Evolutionary conservation across 1,140 invertebrate species (phyloP).

Genomic region (Tenebrio molitor): DNA sequence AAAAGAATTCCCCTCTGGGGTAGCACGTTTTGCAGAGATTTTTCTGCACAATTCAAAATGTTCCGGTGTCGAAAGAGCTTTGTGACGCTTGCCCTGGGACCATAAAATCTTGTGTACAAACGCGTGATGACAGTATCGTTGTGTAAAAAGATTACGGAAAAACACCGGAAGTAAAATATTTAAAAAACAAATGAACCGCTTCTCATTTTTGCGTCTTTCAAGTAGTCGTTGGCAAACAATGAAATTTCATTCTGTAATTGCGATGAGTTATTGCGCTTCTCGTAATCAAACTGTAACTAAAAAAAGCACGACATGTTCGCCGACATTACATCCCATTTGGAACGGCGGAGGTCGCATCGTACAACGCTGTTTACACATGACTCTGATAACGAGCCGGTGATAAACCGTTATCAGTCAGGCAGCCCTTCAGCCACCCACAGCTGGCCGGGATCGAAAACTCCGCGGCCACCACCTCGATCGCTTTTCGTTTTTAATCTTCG

Average conservation of each 20-base stretch:
- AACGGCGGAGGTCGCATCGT: neutral
- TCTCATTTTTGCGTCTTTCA: neutral
- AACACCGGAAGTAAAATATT: slow-evolving; percentile 1
- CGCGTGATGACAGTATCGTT: neutral
- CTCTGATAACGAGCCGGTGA: neutral
- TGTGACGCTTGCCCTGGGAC: no score
- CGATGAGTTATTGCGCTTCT: neutral
- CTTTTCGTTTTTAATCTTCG: no score
- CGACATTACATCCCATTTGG: neutral
- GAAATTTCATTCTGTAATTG: neutral
- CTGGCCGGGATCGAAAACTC: no score
- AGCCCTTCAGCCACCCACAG: slow-evolving; percentile 3
- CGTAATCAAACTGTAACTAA: neutral
- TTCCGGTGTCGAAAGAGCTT: no score
- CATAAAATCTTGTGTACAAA: no score
- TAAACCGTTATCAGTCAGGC: neutral
- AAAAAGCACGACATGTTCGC: neutral
- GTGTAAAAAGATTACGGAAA: neutral
- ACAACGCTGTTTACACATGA: neutral
- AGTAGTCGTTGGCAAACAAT: neutral
- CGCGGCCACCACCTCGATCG: no score
- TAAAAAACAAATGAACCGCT: neutral
- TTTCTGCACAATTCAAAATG: no score
- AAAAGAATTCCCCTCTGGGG: no score
- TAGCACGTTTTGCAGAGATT: no score